Conservation (phyloP, 2,888 invertebrate genomes). For the Andrena dorsata region DNA sequence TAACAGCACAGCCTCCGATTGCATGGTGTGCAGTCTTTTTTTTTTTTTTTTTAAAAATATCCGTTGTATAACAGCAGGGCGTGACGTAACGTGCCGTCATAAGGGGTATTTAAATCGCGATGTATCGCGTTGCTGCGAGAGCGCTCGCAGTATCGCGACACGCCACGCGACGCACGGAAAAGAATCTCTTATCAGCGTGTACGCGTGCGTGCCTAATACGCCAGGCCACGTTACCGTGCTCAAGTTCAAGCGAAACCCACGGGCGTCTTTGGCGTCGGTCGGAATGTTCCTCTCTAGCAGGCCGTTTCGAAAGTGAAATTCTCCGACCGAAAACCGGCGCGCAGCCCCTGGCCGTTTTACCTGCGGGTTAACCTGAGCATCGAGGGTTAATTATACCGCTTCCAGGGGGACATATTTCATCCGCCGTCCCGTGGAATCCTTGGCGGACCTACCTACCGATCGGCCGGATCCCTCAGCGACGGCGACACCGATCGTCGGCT, state of each 20-base stretch:
- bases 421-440: slow-evolving; percentile 31
- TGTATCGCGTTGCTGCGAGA: slow-evolving; percentile 30
- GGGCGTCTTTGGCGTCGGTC: too few species aligned
- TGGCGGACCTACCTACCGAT: slow-evolving; percentile 31
- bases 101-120: slow-evolving; percentile 45
- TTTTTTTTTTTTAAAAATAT: slow-evolving; percentile 20
- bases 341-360: slow-evolving; percentile 40
- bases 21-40: slow-evolving; percentile 19
- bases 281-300: neutral
- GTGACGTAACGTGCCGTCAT: slow-evolving; percentile 46
- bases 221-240: neutral
- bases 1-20: slow-evolving; percentile 42
- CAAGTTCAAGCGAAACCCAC: slow-evolving; percentile 20
- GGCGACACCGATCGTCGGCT: slow-evolving; percentile 48
- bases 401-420: slow-evolving; percentile 55
- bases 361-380: slow-evolving; percentile 62
- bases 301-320: slow-evolving; percentile 20
- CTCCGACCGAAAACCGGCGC: slow-evolving; percentile 15
- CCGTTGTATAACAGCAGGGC: slow-evolving; percentile 30
- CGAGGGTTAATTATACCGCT: slow-evolving; percentile 69
- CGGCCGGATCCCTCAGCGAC: slow-evolving; percentile 20
- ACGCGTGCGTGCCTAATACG: neutral
- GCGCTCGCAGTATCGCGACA: slow-evolving; percentile 32
- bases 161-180: slow-evolving; percentile 12
- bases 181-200: slow-evolving; percentile 46